Evolutionary conservation across 1,140 invertebrate genomes (phyloP), one percentile per base, ranked within the genome.

Genomic region (Oppia nitens): DNA sequence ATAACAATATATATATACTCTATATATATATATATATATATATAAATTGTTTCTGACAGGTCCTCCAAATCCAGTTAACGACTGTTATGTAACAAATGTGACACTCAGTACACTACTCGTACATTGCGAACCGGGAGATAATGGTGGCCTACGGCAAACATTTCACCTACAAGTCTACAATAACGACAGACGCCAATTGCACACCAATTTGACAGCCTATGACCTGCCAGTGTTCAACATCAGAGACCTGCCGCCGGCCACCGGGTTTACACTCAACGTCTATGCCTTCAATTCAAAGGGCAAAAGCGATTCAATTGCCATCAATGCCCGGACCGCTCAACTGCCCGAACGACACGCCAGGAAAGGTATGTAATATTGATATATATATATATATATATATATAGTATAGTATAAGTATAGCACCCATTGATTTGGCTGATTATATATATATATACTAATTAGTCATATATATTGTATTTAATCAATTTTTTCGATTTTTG

Each of bases 151-250:
- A 21, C 76, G 81, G 20, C 86, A 90, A 71, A 80, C 81, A 66
- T 91, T 91, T 70, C 74, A 86, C 49, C 73, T 89, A 51, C 85
- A 89, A 73, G 83, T 87, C 47, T 78, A 81, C 61, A 83, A 83
- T 67, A 61, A 61, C 11, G 55, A 53, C 11, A 51, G 55, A 47
- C 57, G 63, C 49, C 48, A 57, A 32, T 54, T 64, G 20, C 57
- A 64, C 24, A 60, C 32, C n/a, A 63, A 60, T 47, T 20, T 63
- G 1, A 64, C 63, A 25, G 73, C 69, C 21, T 17, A 14, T 26
- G 63, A 67, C 12, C 20, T 56, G 29, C 67, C 67, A 24, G 28
- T 59, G 11, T 68, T 68, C 57, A 32, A 50, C 14, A 51, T 68
- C 14, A 49, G 48, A n/a, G 56, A 61, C 55, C 57, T 68, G n/a